Percentiles rank a stretch among this genome's conserved stretches.
These are phyloP conservation scores for Condylostylus longicornis DNA, from an alignment of 1,140 invertebrate genomes.

Conservation along the genomic window DNA sequence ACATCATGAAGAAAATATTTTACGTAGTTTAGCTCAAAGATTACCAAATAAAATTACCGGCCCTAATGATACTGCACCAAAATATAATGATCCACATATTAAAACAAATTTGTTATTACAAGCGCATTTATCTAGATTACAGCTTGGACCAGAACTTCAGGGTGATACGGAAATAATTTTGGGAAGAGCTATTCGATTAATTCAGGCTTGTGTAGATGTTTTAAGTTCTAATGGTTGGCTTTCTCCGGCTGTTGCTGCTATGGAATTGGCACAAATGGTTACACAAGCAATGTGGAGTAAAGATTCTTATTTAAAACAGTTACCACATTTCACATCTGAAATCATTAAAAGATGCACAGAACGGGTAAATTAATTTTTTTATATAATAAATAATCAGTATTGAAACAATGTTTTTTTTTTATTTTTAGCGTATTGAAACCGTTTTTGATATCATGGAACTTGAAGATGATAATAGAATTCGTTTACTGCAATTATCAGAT, in stretches of 20 bases:
- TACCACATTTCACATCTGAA: conserved; percentile 87
- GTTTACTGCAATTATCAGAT: conserved; percentile 70
- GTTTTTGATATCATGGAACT: conserved; percentile 98
- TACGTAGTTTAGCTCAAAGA: conserved; percentile 62
- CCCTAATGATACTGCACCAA: conserved; percentile 38
- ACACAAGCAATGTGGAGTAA: conserved; percentile 99
- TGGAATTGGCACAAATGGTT: conserved; percentile 99
- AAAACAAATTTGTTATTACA: conserved; percentile 94
- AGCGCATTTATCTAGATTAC: conserved; percentile 87
- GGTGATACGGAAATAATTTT: conserved; percentile 89
- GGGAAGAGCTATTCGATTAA: conserved; percentile 73
- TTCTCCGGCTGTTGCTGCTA: conserved; percentile 91
- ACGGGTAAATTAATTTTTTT: conserved; percentile 34
- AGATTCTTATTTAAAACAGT: conserved; percentile 91
- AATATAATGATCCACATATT: conserved; percentile 85
- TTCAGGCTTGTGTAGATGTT: conserved; percentile 98
- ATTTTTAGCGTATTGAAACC: conserved; percentile 65
- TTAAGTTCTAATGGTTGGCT: conserved; percentile 96
- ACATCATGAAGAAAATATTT: conserved; percentile 84
- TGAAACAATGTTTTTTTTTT: conserved; percentile 1
- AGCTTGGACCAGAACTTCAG: conserved; percentile 88
- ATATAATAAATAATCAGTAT: not conserved
- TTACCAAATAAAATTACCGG: conserved; percentile 63
- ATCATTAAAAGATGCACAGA: conserved; percentile 84
- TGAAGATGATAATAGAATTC: conserved; percentile 83